Evolutionary conservation across 2,888 invertebrate genomes (phyloP).

Genomic region (Spilarctia lutea): DNA sequence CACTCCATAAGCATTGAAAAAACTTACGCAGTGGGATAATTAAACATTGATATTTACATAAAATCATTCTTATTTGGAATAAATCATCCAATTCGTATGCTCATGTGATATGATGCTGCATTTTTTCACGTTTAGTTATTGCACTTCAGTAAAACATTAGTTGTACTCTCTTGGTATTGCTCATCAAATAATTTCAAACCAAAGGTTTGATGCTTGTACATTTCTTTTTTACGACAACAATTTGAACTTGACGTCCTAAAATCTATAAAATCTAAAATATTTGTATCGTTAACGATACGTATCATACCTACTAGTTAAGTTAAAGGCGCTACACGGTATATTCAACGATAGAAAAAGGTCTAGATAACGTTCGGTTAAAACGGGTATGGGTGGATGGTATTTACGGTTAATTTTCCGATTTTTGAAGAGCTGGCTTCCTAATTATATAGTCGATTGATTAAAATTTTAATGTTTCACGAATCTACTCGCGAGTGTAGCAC

Average conservation of each 20-base stretch:
- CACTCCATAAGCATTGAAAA: slow-evolving; percentile 76
- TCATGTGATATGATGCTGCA: slow-evolving; percentile 68
- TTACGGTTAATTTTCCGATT: neutral
- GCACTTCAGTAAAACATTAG: slow-evolving; percentile 61
- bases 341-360: neutral
- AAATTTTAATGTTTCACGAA: neutral
- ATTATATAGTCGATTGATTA: neutral
- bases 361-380: neutral
- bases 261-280: slow-evolving; percentile 57
- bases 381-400: neutral
- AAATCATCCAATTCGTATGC: slow-evolving; percentile 61
- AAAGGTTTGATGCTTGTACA: slow-evolving; percentile 65
- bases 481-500: slow-evolving; percentile 9
- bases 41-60: slow-evolving; percentile 70
- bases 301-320: slow-evolving; percentile 30
- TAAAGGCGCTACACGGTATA: slow-evolving; percentile 17
- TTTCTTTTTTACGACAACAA: slow-evolving; percentile 59
- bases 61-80: slow-evolving; percentile 62
- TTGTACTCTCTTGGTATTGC: slow-evolving; percentile 79
- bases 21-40: slow-evolving; percentile 72
- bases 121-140: slow-evolving; percentile 60
- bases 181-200: slow-evolving; percentile 66
- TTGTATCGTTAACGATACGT: slow-evolving; percentile 29
- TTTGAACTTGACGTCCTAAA: slow-evolving; percentile 66
- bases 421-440: neutral